These are phyloP conservation scores for Phrynocephalus vlangalii DNA, from an alignment of 2,797 vertebrate genomes.

Conservation along the genomic window DNA sequence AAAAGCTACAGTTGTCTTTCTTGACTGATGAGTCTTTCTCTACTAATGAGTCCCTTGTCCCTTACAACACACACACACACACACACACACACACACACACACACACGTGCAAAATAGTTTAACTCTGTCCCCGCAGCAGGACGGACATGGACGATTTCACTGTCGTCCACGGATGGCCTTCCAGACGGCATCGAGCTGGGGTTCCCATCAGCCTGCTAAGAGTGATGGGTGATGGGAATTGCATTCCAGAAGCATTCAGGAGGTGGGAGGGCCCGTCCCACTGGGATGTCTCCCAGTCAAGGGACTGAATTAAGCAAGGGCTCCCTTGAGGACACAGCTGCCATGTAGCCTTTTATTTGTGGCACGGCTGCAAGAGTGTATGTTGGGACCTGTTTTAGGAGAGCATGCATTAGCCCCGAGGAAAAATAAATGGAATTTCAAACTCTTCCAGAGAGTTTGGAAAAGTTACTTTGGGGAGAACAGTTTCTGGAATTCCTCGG, in stretches of 20 bases:
- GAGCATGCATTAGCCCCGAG: not conserved
- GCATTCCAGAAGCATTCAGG: not conserved
- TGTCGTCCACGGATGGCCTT: not conserved
- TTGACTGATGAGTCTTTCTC: not conserved
- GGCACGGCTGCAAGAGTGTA: not conserved
- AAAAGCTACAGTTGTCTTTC: not conserved
- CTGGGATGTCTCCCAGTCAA: not conserved
- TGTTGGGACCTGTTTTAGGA: not conserved
- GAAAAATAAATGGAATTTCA: not conserved
- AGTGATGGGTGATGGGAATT: not conserved
- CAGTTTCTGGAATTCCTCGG: not conserved
- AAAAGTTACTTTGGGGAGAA: not conserved
- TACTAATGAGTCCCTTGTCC: too few species aligned
- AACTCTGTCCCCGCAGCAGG: not conserved
- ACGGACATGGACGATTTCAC: not conserved
- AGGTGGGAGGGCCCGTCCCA: not conserved
- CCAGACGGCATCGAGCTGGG: not conserved
- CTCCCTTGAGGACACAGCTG: not conserved
- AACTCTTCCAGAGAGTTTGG: not conserved
- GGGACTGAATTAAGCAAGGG: not conserved
- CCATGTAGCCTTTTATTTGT: not conserved
- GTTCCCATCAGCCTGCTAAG: not conserved
- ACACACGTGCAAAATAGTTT: not conserved
- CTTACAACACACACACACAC: too few species aligned
- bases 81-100: too few species aligned